Evolutionary conservation across 2,888 invertebrate genomes (phyloP).

Genomic region (Xestia ashworthii): DNA sequence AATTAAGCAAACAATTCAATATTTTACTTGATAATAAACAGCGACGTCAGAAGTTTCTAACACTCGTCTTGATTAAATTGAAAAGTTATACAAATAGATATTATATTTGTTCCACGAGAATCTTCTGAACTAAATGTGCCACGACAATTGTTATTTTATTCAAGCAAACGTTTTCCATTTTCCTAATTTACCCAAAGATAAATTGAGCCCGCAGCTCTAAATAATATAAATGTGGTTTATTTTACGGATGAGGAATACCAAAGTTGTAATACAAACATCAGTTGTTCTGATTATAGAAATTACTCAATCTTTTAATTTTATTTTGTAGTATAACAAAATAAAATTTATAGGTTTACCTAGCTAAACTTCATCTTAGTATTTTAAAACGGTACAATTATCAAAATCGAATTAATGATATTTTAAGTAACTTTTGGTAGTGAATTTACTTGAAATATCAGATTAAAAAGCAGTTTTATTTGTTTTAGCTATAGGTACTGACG

Average conservation of each 20-base stretch:
- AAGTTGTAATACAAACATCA: not conserved
- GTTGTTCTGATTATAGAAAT: not conserved
- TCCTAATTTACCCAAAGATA: slow-evolving; percentile 2
- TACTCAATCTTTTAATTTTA: not conserved
- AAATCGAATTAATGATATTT: not conserved
- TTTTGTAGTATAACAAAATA: too few relatives aligned
- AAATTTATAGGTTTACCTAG: too few relatives aligned
- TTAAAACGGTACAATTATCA: too few relatives aligned
- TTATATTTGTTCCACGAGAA: not conserved
- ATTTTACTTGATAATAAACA: not conserved
- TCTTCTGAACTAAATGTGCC: slow-evolving; percentile 6
- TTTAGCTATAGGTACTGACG: not conserved
- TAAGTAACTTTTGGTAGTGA: not conserved
- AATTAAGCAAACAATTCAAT: not conserved
- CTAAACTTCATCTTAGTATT: not conserved
- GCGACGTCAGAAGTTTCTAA: not conserved
- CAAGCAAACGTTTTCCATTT: slow-evolving; percentile 18
- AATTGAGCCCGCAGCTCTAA: not conserved
- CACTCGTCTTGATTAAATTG: not conserved
- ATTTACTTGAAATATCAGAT: not conserved
- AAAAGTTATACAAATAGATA: not conserved
- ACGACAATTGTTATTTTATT: slow-evolving; percentile 8
- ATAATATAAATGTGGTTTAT: slow-evolving; percentile 6
- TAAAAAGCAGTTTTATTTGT: not conserved
- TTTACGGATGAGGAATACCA: not conserved